These are phyloP conservation scores for Polypedilum vanderplanki DNA, from an alignment of 1,140 invertebrate species.

Conservation along the genomic window DNA sequence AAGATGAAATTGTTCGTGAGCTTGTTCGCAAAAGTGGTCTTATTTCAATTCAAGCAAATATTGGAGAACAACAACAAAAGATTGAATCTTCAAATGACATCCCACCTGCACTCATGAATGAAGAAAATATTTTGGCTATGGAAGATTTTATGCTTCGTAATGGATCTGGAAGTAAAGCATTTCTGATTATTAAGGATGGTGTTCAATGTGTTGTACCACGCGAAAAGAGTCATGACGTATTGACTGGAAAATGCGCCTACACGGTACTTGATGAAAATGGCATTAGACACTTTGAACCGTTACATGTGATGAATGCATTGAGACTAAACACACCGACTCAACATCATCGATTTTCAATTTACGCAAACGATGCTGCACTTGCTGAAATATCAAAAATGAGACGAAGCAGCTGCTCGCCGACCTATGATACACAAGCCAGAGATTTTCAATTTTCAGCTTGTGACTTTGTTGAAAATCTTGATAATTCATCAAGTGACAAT, in stretches of 20 bases:
- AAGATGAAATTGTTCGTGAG: conserved; percentile 59
- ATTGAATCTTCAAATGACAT: conserved; percentile 59
- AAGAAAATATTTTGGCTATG: conserved; percentile 63
- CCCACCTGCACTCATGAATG: conserved; percentile 55
- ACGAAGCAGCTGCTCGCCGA: conserved; percentile 31
- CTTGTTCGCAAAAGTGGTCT: conserved; percentile 63
- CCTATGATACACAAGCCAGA: neutral
- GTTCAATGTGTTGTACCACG: conserved; percentile 69
- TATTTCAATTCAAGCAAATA: conserved; percentile 55
- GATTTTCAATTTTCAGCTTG: conserved; percentile 8
- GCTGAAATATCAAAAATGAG: conserved; percentile 48
- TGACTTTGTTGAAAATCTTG: neutral
- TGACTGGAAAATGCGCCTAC: conserved; percentile 68
- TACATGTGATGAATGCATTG: conserved; percentile 63
- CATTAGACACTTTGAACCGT: conserved; percentile 65
- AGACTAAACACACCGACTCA: conserved; percentile 55
- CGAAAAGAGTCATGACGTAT: conserved; percentile 61
- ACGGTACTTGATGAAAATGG: conserved; percentile 69
- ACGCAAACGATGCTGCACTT: conserved; percentile 52
- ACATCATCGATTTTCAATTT: conserved; percentile 56
- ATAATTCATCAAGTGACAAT: neutral
- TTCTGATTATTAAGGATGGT: conserved; percentile 67
- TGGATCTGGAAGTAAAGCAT: conserved; percentile 50
- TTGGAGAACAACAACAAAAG: conserved; percentile 48
- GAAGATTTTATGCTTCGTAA: conserved; percentile 64